Evolutionary conservation across 2,797 vertebrate genomes (phyloP).

Genomic region (Paramormyrops hopkinsi): DNA sequence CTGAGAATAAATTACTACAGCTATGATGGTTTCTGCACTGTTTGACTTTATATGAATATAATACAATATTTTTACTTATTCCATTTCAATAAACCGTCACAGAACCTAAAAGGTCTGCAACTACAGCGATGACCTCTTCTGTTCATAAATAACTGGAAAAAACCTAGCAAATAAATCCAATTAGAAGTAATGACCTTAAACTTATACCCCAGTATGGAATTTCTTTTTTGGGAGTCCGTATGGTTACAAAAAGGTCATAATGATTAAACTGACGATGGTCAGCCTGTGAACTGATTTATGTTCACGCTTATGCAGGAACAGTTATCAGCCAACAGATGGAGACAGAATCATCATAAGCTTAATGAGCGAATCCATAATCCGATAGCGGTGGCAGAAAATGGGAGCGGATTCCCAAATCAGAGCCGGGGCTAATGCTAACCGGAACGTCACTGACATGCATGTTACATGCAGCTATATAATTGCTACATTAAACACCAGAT

Average conservation of each 20-base stretch:
- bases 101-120: not conserved
- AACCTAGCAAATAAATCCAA: not conserved
- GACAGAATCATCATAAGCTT: not conserved
- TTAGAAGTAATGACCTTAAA: not conserved
- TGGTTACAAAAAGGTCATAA: not conserved
- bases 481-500: not conserved
- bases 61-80: conserved; percentile 4
- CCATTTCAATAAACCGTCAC: not conserved
- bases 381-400: not conserved
- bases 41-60: conserved; percentile 1
- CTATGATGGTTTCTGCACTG: not conserved
- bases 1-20: not conserved
- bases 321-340: conserved; percentile 16
- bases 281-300: not conserved
- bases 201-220: not conserved
- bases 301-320: not conserved
- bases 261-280: not conserved
- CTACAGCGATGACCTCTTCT: not conserved
- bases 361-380: not conserved
- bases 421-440: not conserved
- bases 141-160: not conserved
- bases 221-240: not conserved
- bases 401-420: not conserved
- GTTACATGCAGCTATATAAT: not conserved
- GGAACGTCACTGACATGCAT: not conserved